phyloP scores from a whole-genome alignment of 2,113 vertebrate species.

The Leucosticte australis region DNA sequence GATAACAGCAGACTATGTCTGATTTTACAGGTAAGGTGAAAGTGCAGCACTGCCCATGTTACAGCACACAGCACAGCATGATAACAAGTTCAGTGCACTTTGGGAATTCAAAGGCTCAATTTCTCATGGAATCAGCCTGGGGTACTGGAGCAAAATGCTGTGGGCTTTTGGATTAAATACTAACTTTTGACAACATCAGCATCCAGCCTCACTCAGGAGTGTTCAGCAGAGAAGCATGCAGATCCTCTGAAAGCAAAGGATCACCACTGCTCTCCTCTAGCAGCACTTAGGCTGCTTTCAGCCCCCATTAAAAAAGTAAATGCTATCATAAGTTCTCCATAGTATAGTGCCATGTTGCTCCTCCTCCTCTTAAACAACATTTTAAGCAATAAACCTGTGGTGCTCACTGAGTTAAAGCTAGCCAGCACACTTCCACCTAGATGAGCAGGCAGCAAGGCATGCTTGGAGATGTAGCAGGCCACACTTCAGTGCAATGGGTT shows the following conservation, averaged over 20 bases:
- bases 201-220: neutral
- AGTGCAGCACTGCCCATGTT: neutral
- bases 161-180: neutral
- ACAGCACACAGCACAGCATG: neutral
- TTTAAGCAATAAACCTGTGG: neutral
- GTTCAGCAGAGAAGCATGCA: neutral
- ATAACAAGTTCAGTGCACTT: accelerated
- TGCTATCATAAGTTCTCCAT: neutral
- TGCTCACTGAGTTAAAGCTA: neutral
- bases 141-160: neutral
- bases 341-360: neutral
- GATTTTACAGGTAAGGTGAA: neutral
- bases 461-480: neutral
- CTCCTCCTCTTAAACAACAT: neutral
- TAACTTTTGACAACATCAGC: neutral
- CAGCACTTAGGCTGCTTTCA: neutral
- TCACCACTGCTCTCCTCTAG: neutral
- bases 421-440: neutral
- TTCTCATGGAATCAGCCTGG: neutral
- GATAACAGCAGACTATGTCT: neutral
- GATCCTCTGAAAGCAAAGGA: neutral
- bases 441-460: neutral
- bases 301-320: neutral
- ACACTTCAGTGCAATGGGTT: neutral
- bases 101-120: neutral